Percentiles rank a stretch among this genome's conserved stretches.
phyloP scores from a whole-genome alignment of 2,797 vertebrate genomes.

The Sciurus vulgaris region DNA sequence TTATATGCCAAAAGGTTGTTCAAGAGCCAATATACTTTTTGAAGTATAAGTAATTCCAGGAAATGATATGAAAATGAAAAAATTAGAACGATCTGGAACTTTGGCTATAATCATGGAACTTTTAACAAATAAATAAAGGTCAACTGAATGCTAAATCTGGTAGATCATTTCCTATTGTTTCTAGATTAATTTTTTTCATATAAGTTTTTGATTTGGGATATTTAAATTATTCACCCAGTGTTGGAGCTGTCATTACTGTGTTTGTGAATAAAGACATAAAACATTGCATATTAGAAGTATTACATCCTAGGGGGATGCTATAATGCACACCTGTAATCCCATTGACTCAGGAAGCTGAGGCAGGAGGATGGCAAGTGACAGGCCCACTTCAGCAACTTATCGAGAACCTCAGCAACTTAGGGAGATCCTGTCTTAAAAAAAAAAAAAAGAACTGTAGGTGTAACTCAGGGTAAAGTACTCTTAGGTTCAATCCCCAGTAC shows the following conservation, averaged over 20 bases:
- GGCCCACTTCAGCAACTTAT: too few species aligned
- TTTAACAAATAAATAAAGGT: neutral
- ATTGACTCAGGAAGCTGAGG: too few species aligned
- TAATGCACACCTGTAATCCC: too few species aligned
- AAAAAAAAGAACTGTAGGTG: too few species aligned
- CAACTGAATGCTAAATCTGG: neutral
- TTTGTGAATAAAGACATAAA: constrained; percentile 57
- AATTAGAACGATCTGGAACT: neutral
- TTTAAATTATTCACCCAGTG: constrained; percentile 58
- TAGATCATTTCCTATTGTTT: neutral
- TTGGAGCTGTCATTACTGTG: neutral
- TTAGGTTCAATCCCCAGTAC: too few species aligned
- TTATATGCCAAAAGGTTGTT: neutral
- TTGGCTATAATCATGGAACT: constrained; percentile 1
- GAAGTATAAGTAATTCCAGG: constrained; percentile 14
- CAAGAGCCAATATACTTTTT: neutral
- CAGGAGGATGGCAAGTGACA: too few species aligned
- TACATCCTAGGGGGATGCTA: too few species aligned
- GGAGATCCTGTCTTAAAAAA: too few species aligned
- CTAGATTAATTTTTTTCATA: neutral
- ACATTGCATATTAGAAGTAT: neutral
- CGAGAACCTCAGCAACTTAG: too few species aligned
- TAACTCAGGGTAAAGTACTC: too few species aligned
- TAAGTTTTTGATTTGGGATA: neutral
- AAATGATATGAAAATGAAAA: constrained; percentile 37